Conservation (phyloP, 2,888 invertebrate genomes). For the Archips xylosteana region DNA sequence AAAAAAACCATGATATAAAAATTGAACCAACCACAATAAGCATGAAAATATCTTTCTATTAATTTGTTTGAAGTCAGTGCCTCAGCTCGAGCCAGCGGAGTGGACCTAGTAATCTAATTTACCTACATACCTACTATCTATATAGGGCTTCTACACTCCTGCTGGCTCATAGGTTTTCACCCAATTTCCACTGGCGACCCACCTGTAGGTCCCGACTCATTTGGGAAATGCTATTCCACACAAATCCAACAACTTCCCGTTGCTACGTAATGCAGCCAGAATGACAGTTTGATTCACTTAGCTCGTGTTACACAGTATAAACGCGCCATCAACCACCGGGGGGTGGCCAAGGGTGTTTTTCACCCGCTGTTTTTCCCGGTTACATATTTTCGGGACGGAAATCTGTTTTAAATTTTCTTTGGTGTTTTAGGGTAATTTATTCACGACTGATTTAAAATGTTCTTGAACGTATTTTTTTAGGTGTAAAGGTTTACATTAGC, state of each 20-base stretch:
- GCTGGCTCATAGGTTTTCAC: no score
- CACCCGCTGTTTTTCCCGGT: constrained; percentile 34
- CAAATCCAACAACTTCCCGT: constrained; percentile 46
- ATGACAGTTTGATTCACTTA: constrained; percentile 86
- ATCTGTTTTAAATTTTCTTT: constrained; percentile 42
- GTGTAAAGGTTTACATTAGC: constrained; percentile 24
- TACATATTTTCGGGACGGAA: constrained; percentile 39
- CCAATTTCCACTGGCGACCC: no score
- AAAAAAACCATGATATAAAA: no score
- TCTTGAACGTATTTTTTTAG: constrained; percentile 36
- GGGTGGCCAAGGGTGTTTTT: constrained; percentile 46
- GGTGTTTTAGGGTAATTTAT: constrained; percentile 42
- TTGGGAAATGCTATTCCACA: constrained; percentile 52
- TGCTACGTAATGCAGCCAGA: constrained; percentile 73
- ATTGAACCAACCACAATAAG: no score
- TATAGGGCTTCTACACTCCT: no score
- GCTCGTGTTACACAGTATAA: constrained; percentile 80
- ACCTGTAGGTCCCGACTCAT: no score
- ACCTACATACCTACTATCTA: no score
- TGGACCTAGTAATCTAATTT: no score
- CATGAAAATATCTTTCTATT: no score
- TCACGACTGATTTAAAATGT: constrained; percentile 37
- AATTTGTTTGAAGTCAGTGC: no score
- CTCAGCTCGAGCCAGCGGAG: no score
- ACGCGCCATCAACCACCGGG: constrained; percentile 68